Percentiles rank a stretch among this genome's conserved stretches.
phyloP scores from a whole-genome alignment of 2,888 invertebrate genomes.

The Andrena hattorfiana region DNA sequence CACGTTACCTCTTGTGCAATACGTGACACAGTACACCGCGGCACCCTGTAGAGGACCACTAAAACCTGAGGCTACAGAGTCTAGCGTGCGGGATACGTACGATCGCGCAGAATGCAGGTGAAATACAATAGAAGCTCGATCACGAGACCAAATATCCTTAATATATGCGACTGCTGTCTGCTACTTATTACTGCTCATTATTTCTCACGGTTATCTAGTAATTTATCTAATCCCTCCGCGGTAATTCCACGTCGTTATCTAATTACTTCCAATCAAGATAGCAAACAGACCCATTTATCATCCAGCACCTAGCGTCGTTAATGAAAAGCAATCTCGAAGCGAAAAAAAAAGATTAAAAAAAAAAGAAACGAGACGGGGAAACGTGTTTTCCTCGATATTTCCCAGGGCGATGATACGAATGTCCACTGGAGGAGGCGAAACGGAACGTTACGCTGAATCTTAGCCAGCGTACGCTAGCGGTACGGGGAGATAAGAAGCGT shows the following conservation, averaged over 20 bases:
- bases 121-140: too few species aligned
- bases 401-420: background rate
- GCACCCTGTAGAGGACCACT: too few species aligned
- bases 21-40: too few species aligned
- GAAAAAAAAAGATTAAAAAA: too few species aligned
- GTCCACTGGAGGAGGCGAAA: constrained; percentile 31
- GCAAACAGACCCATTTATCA: constrained; percentile 16
- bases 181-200: background rate
- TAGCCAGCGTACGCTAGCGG: constrained; percentile 5
- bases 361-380: background rate
- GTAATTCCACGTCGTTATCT: background rate
- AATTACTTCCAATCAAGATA: constrained; percentile 13
- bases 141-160: background rate
- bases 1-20: background rate
- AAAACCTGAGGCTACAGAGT: too few species aligned
- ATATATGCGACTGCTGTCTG: background rate
- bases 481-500: constrained; percentile 68
- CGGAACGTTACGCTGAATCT: constrained; percentile 42
- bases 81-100: too few species aligned
- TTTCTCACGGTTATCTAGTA: background rate
- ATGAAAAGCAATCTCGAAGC: background rate
- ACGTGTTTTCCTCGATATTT: background rate
- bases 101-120: too few species aligned
- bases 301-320: background rate
- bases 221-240: background rate